Evolutionary conservation across 2,888 invertebrate species (phyloP).

Genomic region (Geotrupes spiniger): DNA sequence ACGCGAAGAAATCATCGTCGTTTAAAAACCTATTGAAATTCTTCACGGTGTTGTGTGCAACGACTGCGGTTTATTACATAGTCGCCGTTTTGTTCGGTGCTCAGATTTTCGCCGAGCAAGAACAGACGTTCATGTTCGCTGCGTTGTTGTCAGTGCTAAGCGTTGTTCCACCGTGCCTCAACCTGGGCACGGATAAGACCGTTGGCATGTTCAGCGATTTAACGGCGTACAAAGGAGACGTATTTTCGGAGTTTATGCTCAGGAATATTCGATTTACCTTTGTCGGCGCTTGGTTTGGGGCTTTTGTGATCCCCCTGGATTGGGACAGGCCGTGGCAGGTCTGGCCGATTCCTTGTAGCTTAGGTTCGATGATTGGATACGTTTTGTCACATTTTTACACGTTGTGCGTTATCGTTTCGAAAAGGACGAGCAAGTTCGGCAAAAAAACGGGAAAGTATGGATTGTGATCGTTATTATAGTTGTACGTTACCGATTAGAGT

Average conservation of each 20-base stretch:
- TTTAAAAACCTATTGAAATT: conserved; percentile 56
- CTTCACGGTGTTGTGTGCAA: conserved; percentile 49
- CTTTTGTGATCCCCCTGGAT: conserved; percentile 82
- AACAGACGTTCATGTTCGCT: conserved; percentile 68
- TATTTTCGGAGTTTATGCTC: conserved; percentile 57
- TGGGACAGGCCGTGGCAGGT: conserved; percentile 90
- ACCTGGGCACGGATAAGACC: conserved; percentile 59
- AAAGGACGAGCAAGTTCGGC: neutral
- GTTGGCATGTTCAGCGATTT: conserved; percentile 56
- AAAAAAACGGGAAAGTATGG: conserved; percentile 25
- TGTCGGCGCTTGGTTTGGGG: conserved; percentile 81
- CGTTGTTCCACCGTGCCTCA: conserved; percentile 61
- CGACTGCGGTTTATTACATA: conserved; percentile 56
- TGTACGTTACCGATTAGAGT: too few relatives aligned
- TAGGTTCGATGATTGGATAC: conserved; percentile 66
- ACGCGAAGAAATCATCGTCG: conserved; percentile 32
- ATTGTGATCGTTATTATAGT: too few relatives aligned
- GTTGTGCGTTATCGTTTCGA: conserved; percentile 6
- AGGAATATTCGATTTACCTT: conserved; percentile 59
- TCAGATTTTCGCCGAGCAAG: conserved; percentile 60
- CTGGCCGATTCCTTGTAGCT: conserved; percentile 72
- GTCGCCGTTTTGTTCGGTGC: conserved; percentile 68
- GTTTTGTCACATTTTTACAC: conserved; percentile 37
- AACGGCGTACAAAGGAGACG: conserved; percentile 53
- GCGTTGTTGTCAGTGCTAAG: conserved; percentile 61